Conservation (phyloP, 1,140 invertebrate species). For the Babylonia areolata region DNA sequence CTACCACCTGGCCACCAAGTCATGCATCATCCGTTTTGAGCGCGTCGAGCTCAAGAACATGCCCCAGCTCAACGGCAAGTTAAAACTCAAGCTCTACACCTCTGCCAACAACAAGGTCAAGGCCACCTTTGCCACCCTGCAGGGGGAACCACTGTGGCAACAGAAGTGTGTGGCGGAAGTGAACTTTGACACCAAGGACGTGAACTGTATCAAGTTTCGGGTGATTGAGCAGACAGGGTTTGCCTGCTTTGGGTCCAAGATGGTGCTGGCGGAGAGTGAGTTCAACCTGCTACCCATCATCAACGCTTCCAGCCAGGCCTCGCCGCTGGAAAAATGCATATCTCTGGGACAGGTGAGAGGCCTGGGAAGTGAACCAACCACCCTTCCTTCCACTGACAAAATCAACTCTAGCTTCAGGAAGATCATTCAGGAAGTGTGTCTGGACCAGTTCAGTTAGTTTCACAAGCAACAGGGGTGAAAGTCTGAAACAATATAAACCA, state of each 20-base stretch:
- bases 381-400: too few species aligned
- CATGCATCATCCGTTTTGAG: slow-evolving; percentile 56
- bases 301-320: slow-evolving; percentile 6
- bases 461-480: too few species aligned
- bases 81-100: slow-evolving; percentile 57
- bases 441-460: too few species aligned
- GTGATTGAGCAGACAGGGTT: slow-evolving; percentile 48
- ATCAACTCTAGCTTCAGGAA: too few species aligned
- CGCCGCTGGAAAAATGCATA: slow-evolving; percentile 21
- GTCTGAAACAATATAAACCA: too few species aligned
- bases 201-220: slow-evolving; percentile 49
- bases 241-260: slow-evolving; percentile 48
- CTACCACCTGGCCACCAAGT: slow-evolving; percentile 58
- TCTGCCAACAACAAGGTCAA: slow-evolving; percentile 49
- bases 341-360: slow-evolving; percentile 30
- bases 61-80: slow-evolving; percentile 59
- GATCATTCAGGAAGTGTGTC: too few species aligned
- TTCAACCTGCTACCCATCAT: slow-evolving; percentile 41
- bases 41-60: slow-evolving; percentile 61
- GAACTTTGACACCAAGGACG: slow-evolving; percentile 44
- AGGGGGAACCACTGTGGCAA: slow-evolving; percentile 41
- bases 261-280: slow-evolving; percentile 37
- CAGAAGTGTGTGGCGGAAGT: slow-evolving; percentile 40
- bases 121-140: slow-evolving; percentile 1
- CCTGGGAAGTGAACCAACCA: too few species aligned